Evolutionary conservation across 2,888 invertebrate genomes (phyloP), one percentile per base, ranked within the genome.

Genomic region (Catonia carolina): DNA sequence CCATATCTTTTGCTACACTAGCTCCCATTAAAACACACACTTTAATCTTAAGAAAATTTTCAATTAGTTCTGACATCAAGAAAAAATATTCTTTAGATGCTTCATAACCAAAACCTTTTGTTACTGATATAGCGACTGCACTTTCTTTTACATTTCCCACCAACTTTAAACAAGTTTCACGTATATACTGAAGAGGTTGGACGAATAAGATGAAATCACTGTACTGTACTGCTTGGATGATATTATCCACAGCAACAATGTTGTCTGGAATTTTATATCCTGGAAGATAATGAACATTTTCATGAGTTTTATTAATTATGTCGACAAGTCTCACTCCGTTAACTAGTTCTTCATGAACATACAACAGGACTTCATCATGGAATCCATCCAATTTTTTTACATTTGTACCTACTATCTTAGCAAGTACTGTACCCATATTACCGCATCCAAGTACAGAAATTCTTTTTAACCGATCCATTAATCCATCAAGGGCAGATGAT

Each of bases 211-310:
- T 78, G 64, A 98, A 84, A 72, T 99, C 97, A 0, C 96, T 94
- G 71, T 89, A 89, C 69, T 85, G 84, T 10, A 90, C 91, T 42
- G 95, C 88, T 57, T 93, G 90, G 10, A 87, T 83, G 23, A 96
- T 82, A 72, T 96, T 94, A 1, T 97, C 89, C 53, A 94, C 80
- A 17, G 98, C 98, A 58, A 95, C 81, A 95, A 99, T 92, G 83
- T 97, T 98, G 15, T 81, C 75, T 23, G 98, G 97, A 56, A 98
- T 74, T 72, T 85, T 89, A n/a, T n/a, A n/a, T 36, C 97, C 97
- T 23, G 97, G 96, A 63, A 99, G 80, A 76, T 99, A 99, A 77
- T 99, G 99, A 5, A 97, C 87, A 78, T 99, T 99, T 75, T 97
- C 98, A 72, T 99, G 97, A 6, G 89, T 86, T 69, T 88, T 87